These are phyloP conservation scores for Suricata suricatta DNA, from an alignment of 2,113 vertebrate species.

Conservation along the genomic window DNA sequence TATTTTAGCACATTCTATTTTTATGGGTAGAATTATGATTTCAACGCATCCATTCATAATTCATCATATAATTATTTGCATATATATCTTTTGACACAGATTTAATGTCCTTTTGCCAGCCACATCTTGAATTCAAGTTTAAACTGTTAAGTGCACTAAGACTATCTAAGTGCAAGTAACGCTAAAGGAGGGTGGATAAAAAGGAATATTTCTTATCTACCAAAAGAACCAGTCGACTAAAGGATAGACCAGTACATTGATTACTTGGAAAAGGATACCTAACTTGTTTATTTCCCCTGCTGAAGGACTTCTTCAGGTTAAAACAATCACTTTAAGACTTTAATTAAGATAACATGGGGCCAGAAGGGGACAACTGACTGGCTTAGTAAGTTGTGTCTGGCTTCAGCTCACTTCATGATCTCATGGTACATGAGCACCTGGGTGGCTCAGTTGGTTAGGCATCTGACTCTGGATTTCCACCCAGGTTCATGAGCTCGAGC, in stretches of 20 bases:
- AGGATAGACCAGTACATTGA: not conserved
- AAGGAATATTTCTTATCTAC: conserved; percentile 8
- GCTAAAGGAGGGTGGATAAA: not conserved
- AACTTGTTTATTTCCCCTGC: not conserved
- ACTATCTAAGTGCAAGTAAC: conserved; percentile 15
- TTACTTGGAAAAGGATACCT: conserved; percentile 38
- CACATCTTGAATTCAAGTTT: conserved; percentile 61
- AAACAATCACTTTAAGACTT: not conserved
- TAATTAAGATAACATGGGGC: too few relatives aligned
- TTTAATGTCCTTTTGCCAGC: conserved; percentile 49
- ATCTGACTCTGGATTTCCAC: too few relatives aligned
- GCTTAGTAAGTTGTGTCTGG: too few relatives aligned
- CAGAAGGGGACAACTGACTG: too few relatives aligned
- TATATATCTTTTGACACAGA: conserved; percentile 62
- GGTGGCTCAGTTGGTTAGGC: too few relatives aligned
- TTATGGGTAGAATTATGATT: conserved; percentile 65
- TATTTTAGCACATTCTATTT: conserved; percentile 78
- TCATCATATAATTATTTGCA: conserved; percentile 69
- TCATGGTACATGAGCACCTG: too few relatives aligned
- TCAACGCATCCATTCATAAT: conserved; percentile 66
- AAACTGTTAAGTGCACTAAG: conserved; percentile 43
- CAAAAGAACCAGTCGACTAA: not conserved
- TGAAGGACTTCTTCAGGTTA: conserved; percentile 7
- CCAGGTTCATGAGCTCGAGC: too few relatives aligned
- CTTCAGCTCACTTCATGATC: too few relatives aligned